A percentile compares a stretch with the other conserved stretches of the same genome.
Evolutionary conservation across 2,797 vertebrate species (phyloP).

Genomic region (Syncerus caffer): DNA sequence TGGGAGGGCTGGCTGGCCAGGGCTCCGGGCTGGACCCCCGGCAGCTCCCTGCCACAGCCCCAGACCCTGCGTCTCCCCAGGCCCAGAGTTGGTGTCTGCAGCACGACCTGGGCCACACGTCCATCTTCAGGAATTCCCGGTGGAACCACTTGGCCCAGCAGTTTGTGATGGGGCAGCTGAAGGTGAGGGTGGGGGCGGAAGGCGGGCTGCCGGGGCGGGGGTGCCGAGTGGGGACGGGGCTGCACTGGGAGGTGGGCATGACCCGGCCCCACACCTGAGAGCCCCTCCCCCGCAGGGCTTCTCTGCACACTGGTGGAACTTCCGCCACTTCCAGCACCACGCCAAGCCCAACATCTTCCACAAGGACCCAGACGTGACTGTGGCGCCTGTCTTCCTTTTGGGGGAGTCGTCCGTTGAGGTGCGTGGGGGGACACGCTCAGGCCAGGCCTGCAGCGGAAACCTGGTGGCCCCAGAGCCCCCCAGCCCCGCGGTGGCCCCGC

Average conservation of each 20-base stretch:
- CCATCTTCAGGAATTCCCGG: constrained; percentile 59
- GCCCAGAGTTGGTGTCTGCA: constrained; percentile 73
- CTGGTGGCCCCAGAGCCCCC: background rate
- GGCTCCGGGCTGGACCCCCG: background rate
- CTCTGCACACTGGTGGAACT: constrained; percentile 98
- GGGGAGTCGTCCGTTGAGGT: constrained; percentile 72
- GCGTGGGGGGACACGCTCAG: background rate
- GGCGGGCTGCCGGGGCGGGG: background rate
- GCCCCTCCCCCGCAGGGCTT: constrained; percentile 86
- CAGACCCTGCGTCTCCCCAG: constrained; percentile 18
- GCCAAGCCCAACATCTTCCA: constrained; percentile 94
- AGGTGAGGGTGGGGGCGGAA: constrained; percentile 39
- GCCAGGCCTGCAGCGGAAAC: background rate
- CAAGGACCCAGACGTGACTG: constrained; percentile 91
- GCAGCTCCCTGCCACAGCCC: background rate
- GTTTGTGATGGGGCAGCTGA: constrained; percentile 77
- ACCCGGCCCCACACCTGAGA: background rate
- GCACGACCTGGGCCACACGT: constrained; percentile 73
- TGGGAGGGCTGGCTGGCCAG: background rate
- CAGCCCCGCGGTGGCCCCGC: rapidly evolving
- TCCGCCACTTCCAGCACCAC: constrained; percentile 96
- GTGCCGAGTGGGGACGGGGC: background rate
- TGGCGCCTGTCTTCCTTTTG: constrained; percentile 67
- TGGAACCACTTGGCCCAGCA: constrained; percentile 75
- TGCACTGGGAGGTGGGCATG: rapidly evolving